phyloP scores from a whole-genome alignment of 30 jellyfish, hydroid and myxozoan genomes.

The Turritopsis dohrnii region DNA sequence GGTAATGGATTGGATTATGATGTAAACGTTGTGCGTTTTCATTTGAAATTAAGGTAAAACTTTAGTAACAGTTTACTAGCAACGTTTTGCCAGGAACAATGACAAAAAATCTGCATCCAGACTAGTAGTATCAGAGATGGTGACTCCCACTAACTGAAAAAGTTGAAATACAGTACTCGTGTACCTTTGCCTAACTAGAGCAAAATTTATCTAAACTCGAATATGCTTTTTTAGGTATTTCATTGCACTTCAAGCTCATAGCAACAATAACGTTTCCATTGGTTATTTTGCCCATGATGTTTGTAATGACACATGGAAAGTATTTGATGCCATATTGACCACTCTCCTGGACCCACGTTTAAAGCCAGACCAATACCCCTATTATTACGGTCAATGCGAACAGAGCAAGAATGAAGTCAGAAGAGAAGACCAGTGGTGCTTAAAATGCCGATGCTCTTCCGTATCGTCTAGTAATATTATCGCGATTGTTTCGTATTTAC shows the following conservation, averaged over 20 bases:
- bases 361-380: not conserved
- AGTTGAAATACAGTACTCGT: not conserved
- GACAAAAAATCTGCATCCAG: no score
- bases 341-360: not conserved
- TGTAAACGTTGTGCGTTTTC: not conserved
- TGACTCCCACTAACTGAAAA: not conserved
- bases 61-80: no score
- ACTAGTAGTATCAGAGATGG: no score
- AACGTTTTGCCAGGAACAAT: not conserved
- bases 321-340: not conserved
- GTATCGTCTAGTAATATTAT: not conserved
- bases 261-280: not conserved
- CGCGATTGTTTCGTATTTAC: not conserved
- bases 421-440: not conserved
- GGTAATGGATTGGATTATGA: not conserved
- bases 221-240: not conserved
- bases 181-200: not conserved
- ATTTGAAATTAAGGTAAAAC: not conserved
- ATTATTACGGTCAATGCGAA: not conserved
- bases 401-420: no score
- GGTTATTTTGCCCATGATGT: not conserved
- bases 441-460: not conserved
- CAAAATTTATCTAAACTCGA: not conserved
- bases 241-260: not conserved
- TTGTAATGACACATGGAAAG: not conserved